Evolutionary conservation across 2,888 invertebrate genomes (phyloP).

Genomic region (Orthonevra nobilis): DNA sequence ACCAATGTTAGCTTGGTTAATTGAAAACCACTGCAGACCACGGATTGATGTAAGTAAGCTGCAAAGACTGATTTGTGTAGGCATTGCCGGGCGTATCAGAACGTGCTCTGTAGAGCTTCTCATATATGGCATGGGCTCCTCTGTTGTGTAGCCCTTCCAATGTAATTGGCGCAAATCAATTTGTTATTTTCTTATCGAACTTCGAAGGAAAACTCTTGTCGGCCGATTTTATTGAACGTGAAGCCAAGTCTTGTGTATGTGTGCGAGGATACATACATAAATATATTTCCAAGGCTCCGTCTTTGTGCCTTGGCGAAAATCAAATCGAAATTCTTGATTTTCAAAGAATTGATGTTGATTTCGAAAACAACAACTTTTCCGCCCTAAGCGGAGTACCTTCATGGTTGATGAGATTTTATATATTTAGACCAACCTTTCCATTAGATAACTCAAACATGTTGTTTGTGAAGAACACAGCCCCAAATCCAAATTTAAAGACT

Average conservation of each 20-base stretch:
- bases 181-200: constrained; percentile 9
- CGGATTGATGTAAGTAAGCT: no score
- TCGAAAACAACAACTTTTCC: neutral
- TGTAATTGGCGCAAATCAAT: constrained; percentile 22
- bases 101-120: no score
- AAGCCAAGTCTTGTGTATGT: neutral
- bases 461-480: constrained; percentile 2
- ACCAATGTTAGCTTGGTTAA: no score
- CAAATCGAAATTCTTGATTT: neutral
- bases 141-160: neutral
- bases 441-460: no score
- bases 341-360: constrained; percentile 19
- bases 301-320: no score
- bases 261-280: neutral
- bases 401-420: neutral
- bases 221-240: no score
- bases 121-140: neutral
- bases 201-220: neutral
- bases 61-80: no score
- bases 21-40: no score
- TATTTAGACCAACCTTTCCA: constrained; percentile 23
- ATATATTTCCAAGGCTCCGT: no score
- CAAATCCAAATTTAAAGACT: neutral
- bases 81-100: no score
- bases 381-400: neutral